Base-by-base conservation (phyloP, 2,797 vertebrate genomes). In the Gila robusta region DNA sequence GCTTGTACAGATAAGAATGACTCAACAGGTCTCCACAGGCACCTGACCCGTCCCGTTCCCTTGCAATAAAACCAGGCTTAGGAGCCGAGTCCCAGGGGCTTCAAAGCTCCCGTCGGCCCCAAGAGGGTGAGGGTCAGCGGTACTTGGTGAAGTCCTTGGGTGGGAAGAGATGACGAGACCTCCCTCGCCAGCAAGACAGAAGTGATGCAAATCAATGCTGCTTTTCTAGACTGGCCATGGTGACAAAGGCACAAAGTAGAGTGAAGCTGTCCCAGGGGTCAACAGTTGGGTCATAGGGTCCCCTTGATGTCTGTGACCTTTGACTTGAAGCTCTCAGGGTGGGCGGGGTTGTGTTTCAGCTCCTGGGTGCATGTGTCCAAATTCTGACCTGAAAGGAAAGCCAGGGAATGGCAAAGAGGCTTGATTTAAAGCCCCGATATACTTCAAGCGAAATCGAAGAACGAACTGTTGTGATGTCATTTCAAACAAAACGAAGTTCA, bases 21-120 rank as follows among this genome's bases (percentile, higher is more conserved):
- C 93, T 94, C 88, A 89, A 94, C 91, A 87, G 92, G 91, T 93
- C 94, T 92, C 93, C 91, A 90, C 94, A 93, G 93, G 94, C 90
- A 92, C 88, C 93, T 88, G 90, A 94, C 91, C 93, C 91, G 89
- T 94, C 93, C 32, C 91, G 91, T 94, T 95, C 94, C 91, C 92
- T 91, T 88, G 90, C 92, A 92, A 93, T 96, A 94, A 96, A 95
- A 91, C 88, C 90, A 62, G 79, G 91, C 88, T 89, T 90, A 87
- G 86, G 90, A 91, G 91, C 73, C 3, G 79, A 73, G 89, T 89
- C 92, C 92, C 93, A 69, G 86, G 93, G 93, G 91, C 92, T 94
- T 94, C 92, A 94, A 94, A 95, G 93, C 59, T 47, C 73, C 21
- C 2, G 6, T 82, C n/a, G 3, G 52, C 44, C 67, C 78, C 47